Evolutionary conservation across 2,888 invertebrate genomes (phyloP).

Genomic region (Cacoxenus indagator): DNA sequence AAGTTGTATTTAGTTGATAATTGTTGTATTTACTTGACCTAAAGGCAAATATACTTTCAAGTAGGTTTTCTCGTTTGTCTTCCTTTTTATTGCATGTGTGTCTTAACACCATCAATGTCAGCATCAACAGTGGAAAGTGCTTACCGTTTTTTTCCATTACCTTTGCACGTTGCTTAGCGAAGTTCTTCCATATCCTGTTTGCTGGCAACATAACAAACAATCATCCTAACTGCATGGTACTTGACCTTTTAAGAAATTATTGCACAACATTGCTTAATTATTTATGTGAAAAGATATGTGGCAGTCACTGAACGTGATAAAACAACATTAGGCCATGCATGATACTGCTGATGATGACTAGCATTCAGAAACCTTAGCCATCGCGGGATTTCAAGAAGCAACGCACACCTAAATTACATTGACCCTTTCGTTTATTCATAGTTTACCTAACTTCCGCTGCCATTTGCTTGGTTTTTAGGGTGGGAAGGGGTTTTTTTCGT

Average conservation of each 20-base stretch:
- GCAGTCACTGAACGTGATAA: constrained; percentile 17
- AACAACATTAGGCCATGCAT: constrained; percentile 4
- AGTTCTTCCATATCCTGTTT: constrained; percentile 31
- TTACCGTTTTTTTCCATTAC: neutral
- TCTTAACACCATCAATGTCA: constrained; percentile 10
- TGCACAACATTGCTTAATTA: neutral
- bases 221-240: constrained; percentile 17
- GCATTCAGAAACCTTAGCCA: neutral
- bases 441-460: neutral
- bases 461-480: neutral
- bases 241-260: constrained; percentile 33
- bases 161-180: constrained; percentile 2
- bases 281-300: neutral
- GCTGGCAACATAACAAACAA: neutral
- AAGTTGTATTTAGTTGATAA: no score
- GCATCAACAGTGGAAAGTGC: neutral
- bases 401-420: constrained; percentile 7
- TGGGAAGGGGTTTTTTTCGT: no score
- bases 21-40: no score
- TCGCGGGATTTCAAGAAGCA: neutral
- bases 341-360: neutral
- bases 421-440: neutral
- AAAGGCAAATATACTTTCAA: constrained; percentile 1
- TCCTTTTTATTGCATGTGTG: constrained; percentile 1
- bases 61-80: neutral